Conservation (phyloP, 2,888 invertebrate species). For the Ophion obscuratus region DNA sequence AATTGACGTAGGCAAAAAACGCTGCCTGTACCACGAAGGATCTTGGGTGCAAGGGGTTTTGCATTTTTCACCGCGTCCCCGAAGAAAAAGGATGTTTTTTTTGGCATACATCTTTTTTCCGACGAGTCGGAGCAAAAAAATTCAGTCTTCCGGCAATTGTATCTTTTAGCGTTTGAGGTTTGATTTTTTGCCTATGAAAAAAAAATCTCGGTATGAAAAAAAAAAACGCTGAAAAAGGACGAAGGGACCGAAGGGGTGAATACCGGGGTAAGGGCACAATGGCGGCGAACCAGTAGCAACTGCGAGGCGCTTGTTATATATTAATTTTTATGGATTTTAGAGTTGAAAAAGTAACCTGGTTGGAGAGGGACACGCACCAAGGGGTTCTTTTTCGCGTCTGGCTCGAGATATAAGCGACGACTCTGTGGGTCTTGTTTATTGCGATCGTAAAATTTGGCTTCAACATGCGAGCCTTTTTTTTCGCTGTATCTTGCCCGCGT, state of each 20-base stretch:
- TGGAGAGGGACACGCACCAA: constrained; percentile 26
- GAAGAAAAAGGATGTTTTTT: constrained; percentile 40
- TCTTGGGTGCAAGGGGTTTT: constrained; percentile 35
- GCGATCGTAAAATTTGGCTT: constrained; percentile 59
- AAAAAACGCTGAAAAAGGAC: constrained; percentile 46
- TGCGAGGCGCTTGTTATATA: constrained; percentile 70
- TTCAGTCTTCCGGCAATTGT: constrained; percentile 42
- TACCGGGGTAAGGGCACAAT: constrained; percentile 59
- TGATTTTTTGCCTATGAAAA: constrained; percentile 72
- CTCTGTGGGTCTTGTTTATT: constrained; percentile 62
- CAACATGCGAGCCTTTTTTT: constrained; percentile 32
- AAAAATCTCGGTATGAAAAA: constrained; percentile 41
- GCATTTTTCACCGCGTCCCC: constrained; percentile 27
- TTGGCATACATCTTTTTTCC: constrained; percentile 58
- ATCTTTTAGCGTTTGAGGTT: constrained; percentile 72
- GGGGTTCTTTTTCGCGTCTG: constrained; percentile 22
- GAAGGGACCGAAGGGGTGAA: constrained; percentile 41
- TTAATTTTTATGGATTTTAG: constrained; percentile 79
- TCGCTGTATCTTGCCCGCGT: neutral
- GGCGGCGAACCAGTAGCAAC: constrained; percentile 70
- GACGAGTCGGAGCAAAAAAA: constrained; percentile 40
- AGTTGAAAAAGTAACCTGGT: constrained; percentile 70
- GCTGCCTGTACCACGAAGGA: constrained; percentile 26
- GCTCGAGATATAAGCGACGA: constrained; percentile 43
- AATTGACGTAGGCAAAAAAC: constrained; percentile 56